Conservation (phyloP, 2,113 vertebrate species). For the Ailurus styani region DNA sequence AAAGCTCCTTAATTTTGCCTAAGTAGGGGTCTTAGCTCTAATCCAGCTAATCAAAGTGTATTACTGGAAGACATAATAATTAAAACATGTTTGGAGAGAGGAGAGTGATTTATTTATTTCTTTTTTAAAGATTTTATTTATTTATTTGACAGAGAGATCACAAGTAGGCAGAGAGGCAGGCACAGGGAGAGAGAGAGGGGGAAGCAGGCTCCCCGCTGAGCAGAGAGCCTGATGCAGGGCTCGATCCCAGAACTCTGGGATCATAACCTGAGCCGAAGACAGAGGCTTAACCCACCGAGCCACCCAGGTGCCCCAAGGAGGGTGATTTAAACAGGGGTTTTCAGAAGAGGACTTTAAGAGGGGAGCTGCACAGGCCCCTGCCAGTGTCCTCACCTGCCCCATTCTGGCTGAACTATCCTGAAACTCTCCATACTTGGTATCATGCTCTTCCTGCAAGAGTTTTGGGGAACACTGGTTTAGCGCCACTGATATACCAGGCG, state of each 20-base stretch:
- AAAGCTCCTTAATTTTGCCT: constrained; percentile 10
- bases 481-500: not conserved
- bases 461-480: not conserved
- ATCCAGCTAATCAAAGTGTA: not conserved
- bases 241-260: too few species aligned
- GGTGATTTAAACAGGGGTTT: not conserved
- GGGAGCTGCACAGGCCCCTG: rapidly evolving
- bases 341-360: not conserved
- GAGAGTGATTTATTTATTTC: too few species aligned
- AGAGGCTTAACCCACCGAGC: too few species aligned
- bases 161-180: too few species aligned
- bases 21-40: not conserved
- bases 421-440: not conserved
- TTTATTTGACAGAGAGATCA: too few species aligned
- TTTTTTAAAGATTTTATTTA: too few species aligned
- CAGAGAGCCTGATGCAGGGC: too few species aligned
- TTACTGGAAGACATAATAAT: not conserved
- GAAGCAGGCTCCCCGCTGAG: too few species aligned
- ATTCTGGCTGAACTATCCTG: not conserved
- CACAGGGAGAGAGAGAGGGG: too few species aligned
- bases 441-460: not conserved
- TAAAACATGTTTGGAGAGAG: not conserved
- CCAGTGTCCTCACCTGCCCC: not conserved
- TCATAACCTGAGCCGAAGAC: too few species aligned
- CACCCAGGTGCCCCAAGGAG: too few species aligned